A percentile compares a stretch with the other conserved stretches of the same genome.
Evolutionary conservation across 1,140 invertebrate genomes (phyloP).

Genomic region (Heliconius eleuchia): DNA sequence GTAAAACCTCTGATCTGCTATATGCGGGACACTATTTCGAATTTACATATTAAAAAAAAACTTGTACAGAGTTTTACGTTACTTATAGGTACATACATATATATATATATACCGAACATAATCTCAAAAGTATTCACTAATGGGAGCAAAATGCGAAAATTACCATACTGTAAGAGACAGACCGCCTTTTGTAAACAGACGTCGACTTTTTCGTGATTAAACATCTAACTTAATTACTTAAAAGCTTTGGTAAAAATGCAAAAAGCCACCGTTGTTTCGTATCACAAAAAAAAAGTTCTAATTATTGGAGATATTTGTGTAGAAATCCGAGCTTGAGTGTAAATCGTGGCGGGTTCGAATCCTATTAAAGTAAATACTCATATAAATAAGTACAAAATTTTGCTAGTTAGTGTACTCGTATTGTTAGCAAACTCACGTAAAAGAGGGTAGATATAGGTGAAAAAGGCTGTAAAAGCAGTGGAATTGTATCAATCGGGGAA

Average conservation of each 20-base stretch:
- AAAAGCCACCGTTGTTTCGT: neutral
- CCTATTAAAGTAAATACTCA: no score
- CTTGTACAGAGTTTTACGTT: neutral
- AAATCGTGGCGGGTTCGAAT: neutral
- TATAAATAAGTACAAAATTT: no score
- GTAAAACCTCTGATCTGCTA: no score
- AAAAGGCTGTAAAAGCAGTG: no score
- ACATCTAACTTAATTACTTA: slow-evolving; percentile 11
- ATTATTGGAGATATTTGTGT: neutral
- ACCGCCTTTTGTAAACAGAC: slow-evolving; percentile 13
- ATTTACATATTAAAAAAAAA: neutral
- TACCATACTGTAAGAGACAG: slow-evolving; percentile 8
- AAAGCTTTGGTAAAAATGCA: slow-evolving; percentile 6
- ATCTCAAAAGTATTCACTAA: slow-evolving; percentile 1
- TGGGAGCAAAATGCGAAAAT: slow-evolving; percentile 12
- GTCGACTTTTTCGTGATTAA: slow-evolving; percentile 10
- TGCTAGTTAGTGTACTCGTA: no score
- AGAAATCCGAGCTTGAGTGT: neutral
- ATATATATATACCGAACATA: neutral
- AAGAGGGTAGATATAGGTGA: no score
- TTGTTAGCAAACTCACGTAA: no score
- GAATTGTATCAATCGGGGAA: no score
- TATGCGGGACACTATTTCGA: no score
- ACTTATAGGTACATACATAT: no score
- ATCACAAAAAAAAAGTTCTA: neutral